phyloP scores from a whole-genome alignment of 2,113 vertebrate species.

The Jaculus jaculus region DNA sequence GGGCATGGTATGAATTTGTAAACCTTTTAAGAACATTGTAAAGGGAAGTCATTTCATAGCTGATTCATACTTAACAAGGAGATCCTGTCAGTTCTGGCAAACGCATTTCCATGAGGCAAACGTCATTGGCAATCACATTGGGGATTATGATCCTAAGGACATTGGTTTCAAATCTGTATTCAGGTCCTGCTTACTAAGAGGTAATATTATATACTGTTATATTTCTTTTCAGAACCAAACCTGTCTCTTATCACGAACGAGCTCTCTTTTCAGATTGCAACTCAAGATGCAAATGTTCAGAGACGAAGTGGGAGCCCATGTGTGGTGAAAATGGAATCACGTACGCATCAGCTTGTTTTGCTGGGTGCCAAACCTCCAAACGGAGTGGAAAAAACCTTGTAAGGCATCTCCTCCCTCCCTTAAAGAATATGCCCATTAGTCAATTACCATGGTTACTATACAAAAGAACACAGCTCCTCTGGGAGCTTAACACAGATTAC shows the following conservation, averaged over 20 bases:
- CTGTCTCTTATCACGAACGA: slow-evolving; percentile 78
- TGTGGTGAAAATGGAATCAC: slow-evolving; percentile 93
- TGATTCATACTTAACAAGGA: neutral
- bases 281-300: slow-evolving; percentile 87
- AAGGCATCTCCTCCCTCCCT: slow-evolving; percentile 58
- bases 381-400: slow-evolving; percentile 88
- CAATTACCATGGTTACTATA: neutral
- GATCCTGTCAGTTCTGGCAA: neutral
- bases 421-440: neutral
- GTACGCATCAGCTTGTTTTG: slow-evolving; percentile 92
- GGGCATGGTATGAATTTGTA: neutral
- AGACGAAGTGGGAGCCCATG: slow-evolving; percentile 92
- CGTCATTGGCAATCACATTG: neutral
- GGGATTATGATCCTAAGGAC: neutral
- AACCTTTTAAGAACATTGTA: neutral
- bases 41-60: neutral
- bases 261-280: slow-evolving; percentile 92
- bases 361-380: slow-evolving; percentile 88
- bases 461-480: fast-evolving
- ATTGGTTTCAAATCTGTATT: neutral
- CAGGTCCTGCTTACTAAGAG: slow-evolving; percentile 35
- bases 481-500: neutral
- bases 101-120: neutral
- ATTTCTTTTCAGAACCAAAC: slow-evolving; percentile 83
- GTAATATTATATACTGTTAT: slow-evolving; percentile 22